A percentile compares a stretch with the other conserved stretches of the same genome.
phyloP scores from a whole-genome alignment of 2,888 invertebrate species.

The Geotrupes spiniger region DNA sequence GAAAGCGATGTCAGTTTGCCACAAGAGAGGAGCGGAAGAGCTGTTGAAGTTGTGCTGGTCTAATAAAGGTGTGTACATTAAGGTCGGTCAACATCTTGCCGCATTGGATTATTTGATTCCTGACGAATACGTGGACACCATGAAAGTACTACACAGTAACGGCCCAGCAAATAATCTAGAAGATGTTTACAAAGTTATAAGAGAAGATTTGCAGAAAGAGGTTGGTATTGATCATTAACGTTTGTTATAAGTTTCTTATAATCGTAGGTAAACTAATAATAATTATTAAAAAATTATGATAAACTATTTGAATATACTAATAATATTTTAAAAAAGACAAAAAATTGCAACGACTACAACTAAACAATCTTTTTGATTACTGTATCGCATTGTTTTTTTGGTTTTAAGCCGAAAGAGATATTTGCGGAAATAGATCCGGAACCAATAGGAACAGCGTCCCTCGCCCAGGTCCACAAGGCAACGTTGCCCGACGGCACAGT shows the following conservation, averaged over 20 bases:
- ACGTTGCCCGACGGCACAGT: conserved; percentile 67
- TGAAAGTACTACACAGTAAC: conserved; percentile 87
- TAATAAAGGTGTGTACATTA: conserved; percentile 96
- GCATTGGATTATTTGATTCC: conserved; percentile 94
- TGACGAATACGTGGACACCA: conserved; percentile 85
- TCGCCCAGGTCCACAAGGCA: conserved; percentile 92
- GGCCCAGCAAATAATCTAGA: conserved; percentile 85
- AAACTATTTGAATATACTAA: no score
- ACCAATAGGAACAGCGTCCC: conserved; percentile 92
- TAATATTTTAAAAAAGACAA: no score
- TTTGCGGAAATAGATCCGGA: conserved; percentile 80
- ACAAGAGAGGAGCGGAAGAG: conserved; percentile 80
- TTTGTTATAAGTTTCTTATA: no score
- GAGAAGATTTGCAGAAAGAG: conserved; percentile 81
- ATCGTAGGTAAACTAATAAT: no score
- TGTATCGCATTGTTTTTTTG: not conserved
- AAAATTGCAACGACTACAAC: no score
- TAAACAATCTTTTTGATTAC: no score
- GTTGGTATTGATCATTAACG: conserved; percentile 57
- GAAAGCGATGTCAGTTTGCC: conserved; percentile 70
- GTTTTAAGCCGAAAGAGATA: conserved; percentile 68
- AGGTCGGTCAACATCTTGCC: conserved; percentile 95
- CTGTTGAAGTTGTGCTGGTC: conserved; percentile 82
- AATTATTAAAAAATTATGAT: no score
- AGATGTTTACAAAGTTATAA: conserved; percentile 81